These are phyloP conservation scores for Notocelia uddmanniana DNA, from an alignment of 2,888 invertebrate genomes.

Conservation along the genomic window DNA sequence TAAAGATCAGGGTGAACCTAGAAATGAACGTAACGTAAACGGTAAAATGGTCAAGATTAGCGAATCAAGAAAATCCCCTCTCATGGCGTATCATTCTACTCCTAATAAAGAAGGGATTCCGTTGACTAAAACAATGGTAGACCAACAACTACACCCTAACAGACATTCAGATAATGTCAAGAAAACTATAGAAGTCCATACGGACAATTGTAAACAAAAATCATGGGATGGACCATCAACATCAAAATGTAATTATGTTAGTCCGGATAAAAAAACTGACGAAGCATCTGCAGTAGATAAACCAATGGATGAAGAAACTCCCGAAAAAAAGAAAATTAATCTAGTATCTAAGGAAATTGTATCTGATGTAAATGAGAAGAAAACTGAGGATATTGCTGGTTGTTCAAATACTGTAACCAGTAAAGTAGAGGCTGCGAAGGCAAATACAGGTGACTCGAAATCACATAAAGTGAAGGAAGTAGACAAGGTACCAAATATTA, in stretches of 20 bases:
- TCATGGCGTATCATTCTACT: slow-evolving; percentile 80
- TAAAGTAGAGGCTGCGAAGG: slow-evolving; percentile 14
- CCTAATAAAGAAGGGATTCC: slow-evolving; percentile 80
- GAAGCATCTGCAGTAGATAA: slow-evolving; percentile 20
- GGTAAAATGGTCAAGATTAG: slow-evolving; percentile 75
- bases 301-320: slow-evolving; percentile 9
- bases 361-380: slow-evolving; percentile 18
- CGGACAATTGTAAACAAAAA: slow-evolving; percentile 69
- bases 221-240: slow-evolving; percentile 55
- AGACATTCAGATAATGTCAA: slow-evolving; percentile 78
- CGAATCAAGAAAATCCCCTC: slow-evolving; percentile 77
- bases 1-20: slow-evolving; percentile 61
- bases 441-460: slow-evolving; percentile 13
- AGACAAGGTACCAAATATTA: slow-evolving; percentile 9
- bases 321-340: slow-evolving; percentile 7
- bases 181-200: slow-evolving; percentile 80
- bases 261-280: slow-evolving; percentile 29
- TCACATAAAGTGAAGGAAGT: slow-evolving; percentile 15
- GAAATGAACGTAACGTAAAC: slow-evolving; percentile 70
- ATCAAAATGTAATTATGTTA: slow-evolving; percentile 46
- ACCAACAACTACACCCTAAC: slow-evolving; percentile 76
- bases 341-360: slow-evolving; percentile 2
- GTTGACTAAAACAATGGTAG: slow-evolving; percentile 80
- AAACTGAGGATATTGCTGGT: slow-evolving; percentile 8
- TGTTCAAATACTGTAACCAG: neutral